A percentile compares a stretch with the other conserved stretches of the same genome.
phyloP scores from a whole-genome alignment of 2,797 vertebrate species.

The Adelosebastes latens region DNA sequence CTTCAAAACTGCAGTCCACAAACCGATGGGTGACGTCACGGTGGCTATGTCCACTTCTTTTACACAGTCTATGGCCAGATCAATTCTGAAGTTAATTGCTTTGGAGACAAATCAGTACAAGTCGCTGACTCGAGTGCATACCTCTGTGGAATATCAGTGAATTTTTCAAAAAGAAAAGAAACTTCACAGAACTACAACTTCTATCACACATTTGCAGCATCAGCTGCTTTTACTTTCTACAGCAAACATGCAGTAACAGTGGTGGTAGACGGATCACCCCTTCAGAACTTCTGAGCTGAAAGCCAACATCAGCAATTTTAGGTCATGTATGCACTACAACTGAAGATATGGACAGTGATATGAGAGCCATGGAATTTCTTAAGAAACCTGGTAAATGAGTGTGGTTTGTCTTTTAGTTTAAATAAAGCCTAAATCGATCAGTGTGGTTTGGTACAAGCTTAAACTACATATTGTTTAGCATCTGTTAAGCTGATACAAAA shows the following conservation, averaged over 20 bases:
- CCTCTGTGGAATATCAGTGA: neutral
- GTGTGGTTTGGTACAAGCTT: neutral
- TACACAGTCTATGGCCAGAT: neutral
- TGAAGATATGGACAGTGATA: neutral
- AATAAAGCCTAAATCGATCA: neutral
- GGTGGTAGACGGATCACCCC: neutral
- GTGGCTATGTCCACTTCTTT: neutral
- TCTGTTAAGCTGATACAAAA: neutral
- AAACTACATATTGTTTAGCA: neutral
- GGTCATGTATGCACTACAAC: neutral
- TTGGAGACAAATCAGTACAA: neutral
- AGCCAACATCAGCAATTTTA: slow-evolving; percentile 14
- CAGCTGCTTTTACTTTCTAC: slow-evolving; percentile 13
- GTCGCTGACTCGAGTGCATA: neutral
- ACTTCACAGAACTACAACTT: slow-evolving; percentile 1
- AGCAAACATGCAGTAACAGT: neutral
- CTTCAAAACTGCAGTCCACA: fast-evolving
- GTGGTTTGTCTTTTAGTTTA: neutral
- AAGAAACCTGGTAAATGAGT: neutral
- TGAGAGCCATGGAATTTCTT: neutral
- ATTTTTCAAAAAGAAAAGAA: neutral
- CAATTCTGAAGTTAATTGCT: neutral
- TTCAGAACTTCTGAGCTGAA: slow-evolving; percentile 1
- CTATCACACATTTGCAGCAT: neutral
- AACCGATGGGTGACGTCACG: neutral